These are phyloP conservation scores for Agrotis puta DNA, from an alignment of 2,888 invertebrate species.

Conservation along the genomic window DNA sequence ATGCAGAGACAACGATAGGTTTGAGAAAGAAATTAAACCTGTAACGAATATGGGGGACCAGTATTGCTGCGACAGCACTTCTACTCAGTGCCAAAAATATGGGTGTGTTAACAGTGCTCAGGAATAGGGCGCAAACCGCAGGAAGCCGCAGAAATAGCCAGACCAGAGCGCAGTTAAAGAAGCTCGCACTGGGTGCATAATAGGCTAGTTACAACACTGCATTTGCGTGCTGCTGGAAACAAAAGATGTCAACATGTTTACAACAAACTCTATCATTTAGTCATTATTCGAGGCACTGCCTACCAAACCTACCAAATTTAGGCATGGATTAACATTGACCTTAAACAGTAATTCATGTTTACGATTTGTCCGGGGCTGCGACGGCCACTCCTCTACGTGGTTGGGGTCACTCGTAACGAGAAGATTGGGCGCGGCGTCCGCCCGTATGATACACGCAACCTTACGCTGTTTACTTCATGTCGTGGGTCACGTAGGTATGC, in stretches of 20 bases:
- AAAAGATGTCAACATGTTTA: slow-evolving; percentile 17
- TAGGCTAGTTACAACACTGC: no score
- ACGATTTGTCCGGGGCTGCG: slow-evolving; percentile 75
- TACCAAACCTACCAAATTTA: slow-evolving; percentile 48
- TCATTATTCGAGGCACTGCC: slow-evolving; percentile 6
- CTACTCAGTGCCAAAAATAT: no score
- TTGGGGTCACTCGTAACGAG: slow-evolving; percentile 83
- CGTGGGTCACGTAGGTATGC: slow-evolving; percentile 9
- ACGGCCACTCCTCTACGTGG: slow-evolving; percentile 65
- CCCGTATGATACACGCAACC: slow-evolving; percentile 71
- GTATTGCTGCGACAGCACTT: no score
- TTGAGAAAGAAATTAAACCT: no score
- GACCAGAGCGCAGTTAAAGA: no score
- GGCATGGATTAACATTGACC: slow-evolving; percentile 80
- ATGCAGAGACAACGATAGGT: no score
- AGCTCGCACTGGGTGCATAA: no score
- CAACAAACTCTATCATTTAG: not conserved
- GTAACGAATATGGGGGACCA: no score
- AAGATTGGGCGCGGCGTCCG: slow-evolving; percentile 84
- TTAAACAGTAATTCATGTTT: slow-evolving; percentile 84
- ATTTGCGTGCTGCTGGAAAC: no score
- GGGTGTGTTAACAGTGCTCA: no score
- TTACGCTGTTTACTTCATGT: slow-evolving; percentile 45
- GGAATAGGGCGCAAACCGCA: no score
- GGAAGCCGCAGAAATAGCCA: no score